Conservation (phyloP, 2,797 vertebrate genomes). For the Pteronotus mesoamericanus region DNA sequence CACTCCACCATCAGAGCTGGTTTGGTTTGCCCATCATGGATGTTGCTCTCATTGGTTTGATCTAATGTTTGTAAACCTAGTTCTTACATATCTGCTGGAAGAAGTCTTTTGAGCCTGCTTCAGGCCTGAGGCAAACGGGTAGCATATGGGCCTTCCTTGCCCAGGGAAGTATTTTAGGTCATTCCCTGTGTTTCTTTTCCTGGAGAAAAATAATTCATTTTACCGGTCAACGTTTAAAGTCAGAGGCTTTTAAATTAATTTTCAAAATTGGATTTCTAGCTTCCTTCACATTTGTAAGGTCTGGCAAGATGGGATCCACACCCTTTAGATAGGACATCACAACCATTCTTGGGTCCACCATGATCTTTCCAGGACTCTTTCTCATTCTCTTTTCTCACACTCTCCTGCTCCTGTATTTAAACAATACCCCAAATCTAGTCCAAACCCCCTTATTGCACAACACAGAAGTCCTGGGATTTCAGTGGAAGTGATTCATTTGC, state of each 20-base stretch:
- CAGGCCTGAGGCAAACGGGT: background rate
- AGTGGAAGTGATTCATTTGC: background rate
- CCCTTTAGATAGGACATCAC: background rate
- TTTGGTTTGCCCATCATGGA: background rate
- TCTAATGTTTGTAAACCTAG: background rate
- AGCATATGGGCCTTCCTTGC: background rate
- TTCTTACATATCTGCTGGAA: background rate
- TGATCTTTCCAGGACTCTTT: background rate
- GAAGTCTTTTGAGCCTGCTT: background rate
- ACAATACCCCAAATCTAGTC: background rate
- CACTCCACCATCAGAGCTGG: background rate
- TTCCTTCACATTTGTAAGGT: background rate
- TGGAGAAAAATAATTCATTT: background rate
- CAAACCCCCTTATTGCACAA: background rate
- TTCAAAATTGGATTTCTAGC: background rate
- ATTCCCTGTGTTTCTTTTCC: background rate
- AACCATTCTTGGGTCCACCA: background rate
- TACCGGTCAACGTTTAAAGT: background rate
- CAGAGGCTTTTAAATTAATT: background rate
- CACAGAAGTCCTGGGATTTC: background rate
- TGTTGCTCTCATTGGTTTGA: background rate
- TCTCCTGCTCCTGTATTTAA: background rate
- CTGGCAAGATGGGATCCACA: background rate
- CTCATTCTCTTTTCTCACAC: background rate
- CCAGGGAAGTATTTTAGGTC: background rate